A percentile compares a stretch with the other conserved stretches of the same genome.
These are phyloP conservation scores for Oscheius sp. DNA, from an alignment of 2,888 invertebrate species.

Conservation along the genomic window DNA sequence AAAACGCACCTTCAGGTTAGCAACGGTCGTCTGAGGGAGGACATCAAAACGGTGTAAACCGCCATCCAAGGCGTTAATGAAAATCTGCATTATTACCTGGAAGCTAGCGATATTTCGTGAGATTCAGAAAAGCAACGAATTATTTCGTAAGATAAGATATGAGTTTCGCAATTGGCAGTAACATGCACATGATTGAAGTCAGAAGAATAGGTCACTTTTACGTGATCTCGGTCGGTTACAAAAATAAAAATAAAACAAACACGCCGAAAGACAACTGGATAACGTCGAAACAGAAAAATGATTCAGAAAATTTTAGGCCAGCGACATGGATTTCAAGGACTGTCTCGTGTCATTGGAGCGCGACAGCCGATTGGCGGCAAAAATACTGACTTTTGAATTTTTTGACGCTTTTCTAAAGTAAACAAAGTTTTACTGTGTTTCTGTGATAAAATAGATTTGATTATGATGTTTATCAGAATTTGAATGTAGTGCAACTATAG, in stretches of 20 bases:
- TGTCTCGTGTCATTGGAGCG: not conserved
- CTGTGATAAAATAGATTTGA: too few species aligned
- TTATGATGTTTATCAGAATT: too few species aligned
- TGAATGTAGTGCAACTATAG: too few species aligned
- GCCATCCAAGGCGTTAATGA: constrained; percentile 66
- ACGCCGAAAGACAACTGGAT: too few species aligned
- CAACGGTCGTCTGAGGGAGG: constrained; percentile 61
- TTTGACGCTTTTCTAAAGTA: not conserved
- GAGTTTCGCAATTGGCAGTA: too few species aligned
- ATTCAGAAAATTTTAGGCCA: not conserved
- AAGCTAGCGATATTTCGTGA: not conserved
- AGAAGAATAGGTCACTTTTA: too few species aligned
- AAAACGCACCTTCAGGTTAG: constrained; percentile 60
- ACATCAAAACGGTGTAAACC: constrained; percentile 62
- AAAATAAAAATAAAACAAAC: too few species aligned
- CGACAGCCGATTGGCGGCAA: not conserved
- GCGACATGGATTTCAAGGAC: not conserved
- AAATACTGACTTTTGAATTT: not conserved
- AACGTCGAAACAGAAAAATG: too few species aligned
- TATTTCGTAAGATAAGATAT: not conserved
- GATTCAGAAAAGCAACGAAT: not conserved
- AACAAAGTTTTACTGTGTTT: not conserved
- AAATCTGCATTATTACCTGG: constrained; percentile 66
- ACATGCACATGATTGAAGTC: too few species aligned
- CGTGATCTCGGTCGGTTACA: too few species aligned